Evolutionary conservation across 2,797 vertebrate genomes (phyloP), one percentile per base, ranked within the genome.

Genomic region (Esox lucius): DNA sequence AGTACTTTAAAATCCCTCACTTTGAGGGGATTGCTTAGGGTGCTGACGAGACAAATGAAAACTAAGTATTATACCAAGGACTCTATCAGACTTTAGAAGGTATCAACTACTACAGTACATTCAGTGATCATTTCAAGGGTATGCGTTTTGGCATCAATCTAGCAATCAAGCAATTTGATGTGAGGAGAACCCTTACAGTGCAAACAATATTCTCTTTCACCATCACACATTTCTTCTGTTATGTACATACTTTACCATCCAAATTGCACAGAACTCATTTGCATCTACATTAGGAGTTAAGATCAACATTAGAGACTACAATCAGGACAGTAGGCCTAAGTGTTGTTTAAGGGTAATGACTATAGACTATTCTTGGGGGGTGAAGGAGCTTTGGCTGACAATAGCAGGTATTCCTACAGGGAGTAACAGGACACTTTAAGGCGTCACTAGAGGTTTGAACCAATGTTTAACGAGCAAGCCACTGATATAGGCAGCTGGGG

Each of bases 381-480:
- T 91, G 90, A 33, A 72, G 62, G 68, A 85, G 83, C 84, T 90
- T 86, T 65, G 65, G 70, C 79, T 81, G 88, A 93, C 91, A 93
- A 92, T 91, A 80, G 91, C 84, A 90, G 91, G 89, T 91, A 90
- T 88, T 93, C 92, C 93, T 87, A 77, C 68, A 72, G 78, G 93
- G 67, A 73, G 92, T 84, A 93, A 94, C 91, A 70, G 26, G 90
- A 93, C 88, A 84, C 64, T 69, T 77, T 67, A 53, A 81, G 87
- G 91, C 89, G 83, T 93, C 92, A 92, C 78, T 67, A 69, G 8
- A 65, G 85, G 84, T 89, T 90, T 90, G 89, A 87, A 82, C 80
- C 87, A 75, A 82, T 88, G 77, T 92, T 94, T 93, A 93, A 94
- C 82, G 82, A 92, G 88, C 83, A 72, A 70, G 87, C 89, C 89